phyloP scores from a whole-genome alignment of 2,113 vertebrate genomes.

The Papio anubis region DNA sequence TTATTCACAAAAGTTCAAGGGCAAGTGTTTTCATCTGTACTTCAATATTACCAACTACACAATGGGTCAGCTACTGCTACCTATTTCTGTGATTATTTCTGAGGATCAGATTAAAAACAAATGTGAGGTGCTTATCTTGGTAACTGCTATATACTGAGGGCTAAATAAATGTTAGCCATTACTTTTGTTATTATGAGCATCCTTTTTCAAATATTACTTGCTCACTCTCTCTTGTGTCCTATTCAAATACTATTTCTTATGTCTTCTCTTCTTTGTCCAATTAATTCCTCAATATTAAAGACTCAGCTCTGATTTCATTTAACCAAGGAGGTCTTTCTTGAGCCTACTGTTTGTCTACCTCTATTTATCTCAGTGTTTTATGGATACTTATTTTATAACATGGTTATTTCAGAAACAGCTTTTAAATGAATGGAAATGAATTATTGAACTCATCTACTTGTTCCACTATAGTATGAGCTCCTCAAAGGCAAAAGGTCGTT shows the following conservation, averaged over 20 bases:
- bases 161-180: background rate
- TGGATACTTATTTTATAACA: background rate
- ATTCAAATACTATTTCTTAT: background rate
- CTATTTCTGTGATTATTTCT: background rate
- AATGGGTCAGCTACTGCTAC: background rate
- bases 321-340: background rate
- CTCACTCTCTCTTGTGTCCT: background rate
- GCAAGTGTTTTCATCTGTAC: background rate
- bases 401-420: background rate
- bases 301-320: constrained; percentile 1
- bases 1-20: background rate
- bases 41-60: background rate
- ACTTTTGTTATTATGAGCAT: background rate
- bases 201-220: background rate
- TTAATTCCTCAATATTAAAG: constrained; percentile 6
- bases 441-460: background rate
- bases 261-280: background rate
- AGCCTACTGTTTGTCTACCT: background rate
- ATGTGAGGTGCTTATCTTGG: background rate
- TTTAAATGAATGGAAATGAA: constrained; percentile 3
- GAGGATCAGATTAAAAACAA: background rate
- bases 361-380: background rate
- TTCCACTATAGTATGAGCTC: background rate
- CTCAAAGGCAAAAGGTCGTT: background rate
- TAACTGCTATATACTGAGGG: background rate